phyloP scores from a whole-genome alignment of 2,888 invertebrate species.

The Cheilosia vernalis region DNA sequence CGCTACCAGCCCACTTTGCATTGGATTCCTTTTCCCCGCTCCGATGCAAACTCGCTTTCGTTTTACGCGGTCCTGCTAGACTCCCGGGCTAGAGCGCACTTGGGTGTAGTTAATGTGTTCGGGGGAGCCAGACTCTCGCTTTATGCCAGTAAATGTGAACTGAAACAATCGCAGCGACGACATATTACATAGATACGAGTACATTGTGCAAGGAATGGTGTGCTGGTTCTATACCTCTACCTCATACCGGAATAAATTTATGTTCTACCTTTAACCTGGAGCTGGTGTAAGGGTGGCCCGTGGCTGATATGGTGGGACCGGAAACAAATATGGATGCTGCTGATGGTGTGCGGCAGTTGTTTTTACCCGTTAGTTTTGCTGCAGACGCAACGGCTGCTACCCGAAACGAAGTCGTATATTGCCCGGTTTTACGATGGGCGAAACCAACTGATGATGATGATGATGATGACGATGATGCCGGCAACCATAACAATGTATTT shows the following conservation, averaged over 20 bases:
- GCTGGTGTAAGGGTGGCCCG: conserved; percentile 22
- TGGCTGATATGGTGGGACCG: conserved; percentile 19
- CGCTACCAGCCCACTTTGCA: background rate
- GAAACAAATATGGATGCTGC: conserved; percentile 58
- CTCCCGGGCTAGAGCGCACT: conserved; percentile 50
- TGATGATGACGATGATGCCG: conserved; percentile 28
- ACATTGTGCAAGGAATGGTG: conserved; percentile 34
- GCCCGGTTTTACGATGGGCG: conserved; percentile 59
- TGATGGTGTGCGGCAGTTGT: conserved; percentile 50
- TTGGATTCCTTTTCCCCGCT: conserved; percentile 10
- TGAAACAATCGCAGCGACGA: conserved; percentile 68
- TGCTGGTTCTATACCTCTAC: background rate
- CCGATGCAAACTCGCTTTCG: conserved; percentile 67
- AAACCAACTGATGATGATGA: conserved; percentile 64
- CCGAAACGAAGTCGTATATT: conserved; percentile 31
- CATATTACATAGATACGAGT: conserved; percentile 57
- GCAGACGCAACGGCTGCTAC: conserved; percentile 56
- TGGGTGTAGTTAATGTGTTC: conserved; percentile 57
- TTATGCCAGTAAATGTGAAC: conserved; percentile 52
- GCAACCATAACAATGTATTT: conserved; percentile 71
- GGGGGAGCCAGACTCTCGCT: conserved; percentile 53
- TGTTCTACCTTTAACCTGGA: conserved; percentile 61
- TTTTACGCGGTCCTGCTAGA: conserved; percentile 62
- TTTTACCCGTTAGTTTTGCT: conserved; percentile 48
- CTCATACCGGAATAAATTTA: conserved; percentile 51